Conservation (phyloP, 2,113 vertebrate species). For the Coptodon bakossiorum region DNA sequence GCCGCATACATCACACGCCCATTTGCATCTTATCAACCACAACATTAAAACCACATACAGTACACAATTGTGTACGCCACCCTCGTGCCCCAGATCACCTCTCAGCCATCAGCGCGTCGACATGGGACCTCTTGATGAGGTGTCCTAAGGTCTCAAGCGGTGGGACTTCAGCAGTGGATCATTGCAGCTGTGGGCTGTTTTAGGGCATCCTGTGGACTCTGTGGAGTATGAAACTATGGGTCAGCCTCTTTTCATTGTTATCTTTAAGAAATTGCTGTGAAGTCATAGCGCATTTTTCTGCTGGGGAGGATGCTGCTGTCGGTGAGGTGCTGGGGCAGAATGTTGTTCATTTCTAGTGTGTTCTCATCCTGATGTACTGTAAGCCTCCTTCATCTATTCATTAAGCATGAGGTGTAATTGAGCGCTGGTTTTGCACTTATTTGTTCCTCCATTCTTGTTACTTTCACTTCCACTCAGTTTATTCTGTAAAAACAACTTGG, state of each 20-base stretch:
- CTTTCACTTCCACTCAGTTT: background rate
- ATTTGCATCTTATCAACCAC: background rate
- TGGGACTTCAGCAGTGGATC: background rate
- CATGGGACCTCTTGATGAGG: background rate
- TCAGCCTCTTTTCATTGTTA: background rate
- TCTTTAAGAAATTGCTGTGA: background rate
- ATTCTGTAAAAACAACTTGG: background rate
- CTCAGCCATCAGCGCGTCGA: rapidly evolving
- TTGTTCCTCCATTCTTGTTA: background rate
- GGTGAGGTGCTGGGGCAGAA: background rate
- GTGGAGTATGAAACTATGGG: background rate
- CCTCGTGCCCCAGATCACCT: background rate
- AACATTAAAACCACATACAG: background rate
- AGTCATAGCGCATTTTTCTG: background rate
- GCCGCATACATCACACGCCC: background rate
- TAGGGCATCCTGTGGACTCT: background rate
- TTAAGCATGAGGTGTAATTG: background rate
- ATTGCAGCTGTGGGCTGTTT: background rate
- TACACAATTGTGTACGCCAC: background rate
- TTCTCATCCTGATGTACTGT: background rate
- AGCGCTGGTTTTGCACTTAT: background rate
- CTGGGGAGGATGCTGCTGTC: background rate
- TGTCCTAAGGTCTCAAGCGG: background rate
- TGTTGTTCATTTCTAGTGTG: background rate
- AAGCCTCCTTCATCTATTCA: background rate